These are phyloP conservation scores for Periplaneta americana DNA, from an alignment of 1,140 invertebrate species.

Conservation along the genomic window DNA sequence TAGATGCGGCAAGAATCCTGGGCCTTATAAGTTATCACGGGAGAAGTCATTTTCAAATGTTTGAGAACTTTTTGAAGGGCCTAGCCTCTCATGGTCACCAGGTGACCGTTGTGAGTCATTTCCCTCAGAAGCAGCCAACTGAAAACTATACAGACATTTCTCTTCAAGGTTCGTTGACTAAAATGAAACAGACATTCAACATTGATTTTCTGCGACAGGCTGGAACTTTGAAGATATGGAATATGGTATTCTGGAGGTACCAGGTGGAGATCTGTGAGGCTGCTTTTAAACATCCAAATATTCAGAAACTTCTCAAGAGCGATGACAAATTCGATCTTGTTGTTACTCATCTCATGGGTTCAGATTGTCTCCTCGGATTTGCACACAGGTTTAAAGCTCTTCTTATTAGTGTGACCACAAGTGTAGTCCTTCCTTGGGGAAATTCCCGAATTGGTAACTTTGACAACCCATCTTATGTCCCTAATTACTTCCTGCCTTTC, in stretches of 20 bases:
- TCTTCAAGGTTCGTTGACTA: constrained; percentile 29
- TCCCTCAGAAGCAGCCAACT: not conserved
- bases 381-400: constrained; percentile 21
- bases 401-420: not conserved
- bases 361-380: constrained; percentile 24
- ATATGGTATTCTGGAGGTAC: not conserved
- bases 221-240: not conserved
- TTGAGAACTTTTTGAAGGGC: constrained; percentile 16
- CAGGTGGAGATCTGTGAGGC: not conserved
- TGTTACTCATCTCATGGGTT: constrained; percentile 20
- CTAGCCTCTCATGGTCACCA: constrained; percentile 23
- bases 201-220: constrained; percentile 27
- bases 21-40: constrained; percentile 26
- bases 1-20: constrained; percentile 32
- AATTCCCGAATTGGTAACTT: constrained; percentile 19
- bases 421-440: not conserved
- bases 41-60: constrained; percentile 31
- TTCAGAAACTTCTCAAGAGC: not conserved
- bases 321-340: constrained; percentile 25
- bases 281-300: no score
- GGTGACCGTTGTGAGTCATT: constrained; percentile 21
- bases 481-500: constrained; percentile 24
- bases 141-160: constrained; percentile 1
- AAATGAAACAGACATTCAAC: constrained; percentile 28
- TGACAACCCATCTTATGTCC: constrained; percentile 29